Evolutionary conservation across 1,140 invertebrate genomes (phyloP).

Genomic region (Philopotamus ludificatus): DNA sequence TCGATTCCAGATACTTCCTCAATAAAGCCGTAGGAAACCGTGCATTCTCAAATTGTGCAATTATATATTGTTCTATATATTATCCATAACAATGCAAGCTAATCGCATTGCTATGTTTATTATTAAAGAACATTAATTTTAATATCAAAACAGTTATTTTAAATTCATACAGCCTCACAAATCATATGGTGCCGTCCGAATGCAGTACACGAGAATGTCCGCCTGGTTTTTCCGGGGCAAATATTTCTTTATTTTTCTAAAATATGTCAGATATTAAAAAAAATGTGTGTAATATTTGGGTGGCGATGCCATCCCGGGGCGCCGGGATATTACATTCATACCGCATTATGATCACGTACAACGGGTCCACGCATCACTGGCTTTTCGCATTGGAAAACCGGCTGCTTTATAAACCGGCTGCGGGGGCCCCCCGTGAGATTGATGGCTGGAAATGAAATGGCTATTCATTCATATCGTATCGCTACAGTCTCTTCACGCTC

Average conservation of each 20-base stretch:
- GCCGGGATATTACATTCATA: conserved; percentile 40
- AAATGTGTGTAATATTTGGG: conserved; percentile 4
- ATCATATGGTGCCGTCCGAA: too few species aligned
- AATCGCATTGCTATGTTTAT: background rate
- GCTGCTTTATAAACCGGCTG: conserved; percentile 33
- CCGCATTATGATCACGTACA: conserved; percentile 42
- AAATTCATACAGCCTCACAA: too few species aligned
- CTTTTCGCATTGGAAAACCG: conserved; percentile 40
- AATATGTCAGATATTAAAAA: background rate
- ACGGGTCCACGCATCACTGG: conserved; percentile 40
- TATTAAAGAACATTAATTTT: background rate
- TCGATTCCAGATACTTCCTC: conserved; percentile 27
- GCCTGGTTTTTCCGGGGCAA: too few species aligned
- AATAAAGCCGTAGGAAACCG: too few species aligned
- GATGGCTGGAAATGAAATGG: conserved; percentile 40
- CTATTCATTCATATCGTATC: conserved; percentile 41
- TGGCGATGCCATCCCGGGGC: background rate
- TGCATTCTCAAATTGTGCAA: too few species aligned
- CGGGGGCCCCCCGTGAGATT: conserved; percentile 26
- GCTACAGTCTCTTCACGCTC: conserved; percentile 34
- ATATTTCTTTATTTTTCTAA: background rate
- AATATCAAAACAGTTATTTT: background rate
- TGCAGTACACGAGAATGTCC: too few species aligned
- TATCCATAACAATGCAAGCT: background rate
- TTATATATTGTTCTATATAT: too few species aligned